Conservation (phyloP, 2,113 vertebrate genomes). For the Orcinus orca region DNA sequence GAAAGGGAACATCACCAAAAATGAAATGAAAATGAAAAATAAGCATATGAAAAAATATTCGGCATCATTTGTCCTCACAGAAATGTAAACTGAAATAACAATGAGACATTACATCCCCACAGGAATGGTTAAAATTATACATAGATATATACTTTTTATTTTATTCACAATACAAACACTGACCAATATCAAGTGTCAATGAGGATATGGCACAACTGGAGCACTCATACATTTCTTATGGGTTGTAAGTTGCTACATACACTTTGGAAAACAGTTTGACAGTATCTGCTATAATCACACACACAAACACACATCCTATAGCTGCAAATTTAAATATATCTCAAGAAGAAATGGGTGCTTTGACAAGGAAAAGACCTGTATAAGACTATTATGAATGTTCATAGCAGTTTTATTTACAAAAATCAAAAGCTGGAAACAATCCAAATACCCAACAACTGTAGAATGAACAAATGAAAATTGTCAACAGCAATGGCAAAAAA, state of each 20-base stretch:
- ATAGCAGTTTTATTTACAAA: not conserved
- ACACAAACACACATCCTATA: not conserved
- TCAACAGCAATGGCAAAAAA: not conserved
- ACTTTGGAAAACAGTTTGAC: not conserved
- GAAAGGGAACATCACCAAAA: not conserved
- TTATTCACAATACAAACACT: not conserved
- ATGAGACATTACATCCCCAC: not conserved
- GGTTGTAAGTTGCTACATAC: not conserved
- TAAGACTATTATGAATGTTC: not conserved
- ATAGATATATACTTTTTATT: not conserved
- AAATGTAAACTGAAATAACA: not conserved
- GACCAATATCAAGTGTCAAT: not conserved
- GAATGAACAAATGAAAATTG: not conserved
- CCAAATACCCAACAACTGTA: not conserved
- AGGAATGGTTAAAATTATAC: not conserved
- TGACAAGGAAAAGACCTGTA: not conserved
- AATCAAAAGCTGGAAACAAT: not conserved
- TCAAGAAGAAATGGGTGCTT: not conserved
- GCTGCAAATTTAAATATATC: not conserved
- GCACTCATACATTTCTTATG: not conserved
- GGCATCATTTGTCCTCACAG: not conserved
- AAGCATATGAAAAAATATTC: not conserved
- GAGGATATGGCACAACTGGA: not conserved
- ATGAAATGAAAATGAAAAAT: not conserved
- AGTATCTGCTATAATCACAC: not conserved